Percentiles rank a stretch among this genome's conserved stretches.
phyloP scores from a whole-genome alignment of 2,113 vertebrate species.

The Ictalurus furcatus region DNA sequence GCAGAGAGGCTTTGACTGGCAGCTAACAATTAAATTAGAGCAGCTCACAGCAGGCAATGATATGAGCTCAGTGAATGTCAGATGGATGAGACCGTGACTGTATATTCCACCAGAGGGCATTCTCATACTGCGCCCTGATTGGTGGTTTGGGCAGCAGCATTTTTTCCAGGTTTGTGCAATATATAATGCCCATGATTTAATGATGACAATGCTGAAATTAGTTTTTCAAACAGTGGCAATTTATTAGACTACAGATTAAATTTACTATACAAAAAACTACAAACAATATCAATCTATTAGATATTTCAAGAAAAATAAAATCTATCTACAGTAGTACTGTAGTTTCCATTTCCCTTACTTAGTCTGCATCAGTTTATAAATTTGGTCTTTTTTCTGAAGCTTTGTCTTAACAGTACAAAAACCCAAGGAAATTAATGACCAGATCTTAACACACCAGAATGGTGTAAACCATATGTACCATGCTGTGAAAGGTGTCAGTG shows the following conservation, averaged over 20 bases:
- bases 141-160: not conserved
- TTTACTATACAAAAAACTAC: not conserved
- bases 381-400: not conserved
- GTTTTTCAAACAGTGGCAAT: not conserved
- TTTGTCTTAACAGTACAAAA: not conserved
- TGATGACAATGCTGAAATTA: not conserved
- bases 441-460: not conserved
- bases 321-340: not conserved
- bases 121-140: slow-evolving; percentile 10
- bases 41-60: slow-evolving; percentile 4
- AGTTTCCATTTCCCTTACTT: not conserved
- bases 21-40: slow-evolving; percentile 30
- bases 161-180: not conserved
- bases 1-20: slow-evolving; percentile 17
- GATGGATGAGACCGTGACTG: not conserved
- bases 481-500: slow-evolving; percentile 35
- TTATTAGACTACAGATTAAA: not conserved
- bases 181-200: not conserved
- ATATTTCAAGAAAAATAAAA: not conserved
- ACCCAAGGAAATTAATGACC: not conserved
- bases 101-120: slow-evolving; percentile 29
- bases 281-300: not conserved
- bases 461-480: not conserved
- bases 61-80: slow-evolving; percentile 5
- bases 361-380: not conserved